phyloP scores from a whole-genome alignment of 2,113 vertebrate genomes.

The Pollimyrus isidori region DNA sequence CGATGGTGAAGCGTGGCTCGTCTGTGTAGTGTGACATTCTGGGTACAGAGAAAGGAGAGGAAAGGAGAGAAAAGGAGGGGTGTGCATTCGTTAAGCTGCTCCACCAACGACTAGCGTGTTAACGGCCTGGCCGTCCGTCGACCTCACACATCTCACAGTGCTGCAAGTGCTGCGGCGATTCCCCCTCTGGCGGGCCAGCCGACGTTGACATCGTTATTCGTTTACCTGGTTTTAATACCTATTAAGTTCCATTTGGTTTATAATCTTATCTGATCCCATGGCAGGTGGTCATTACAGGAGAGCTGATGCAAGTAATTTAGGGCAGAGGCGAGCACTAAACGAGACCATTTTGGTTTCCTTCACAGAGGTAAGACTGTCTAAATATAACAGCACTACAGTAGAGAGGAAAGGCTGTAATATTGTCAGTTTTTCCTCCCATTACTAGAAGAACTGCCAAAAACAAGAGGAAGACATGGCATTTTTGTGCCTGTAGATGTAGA shows the following conservation, averaged over 20 bases:
- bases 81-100: background rate
- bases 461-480: background rate
- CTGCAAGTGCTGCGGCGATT: background rate
- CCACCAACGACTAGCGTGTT: background rate
- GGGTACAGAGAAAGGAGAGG: conserved; percentile 30
- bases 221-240: background rate
- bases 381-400: background rate
- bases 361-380: background rate
- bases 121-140: background rate
- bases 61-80: conserved; percentile 10
- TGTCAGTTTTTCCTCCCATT: background rate
- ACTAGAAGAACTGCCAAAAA: background rate
- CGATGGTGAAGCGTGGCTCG: conserved; percentile 97
- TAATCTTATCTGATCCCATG: background rate
- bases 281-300: conserved; percentile 2
- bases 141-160: background rate
- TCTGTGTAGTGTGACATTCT: conserved; percentile 99
- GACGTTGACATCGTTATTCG: background rate
- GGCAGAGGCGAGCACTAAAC: background rate
- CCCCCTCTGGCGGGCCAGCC: background rate
- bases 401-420: background rate
- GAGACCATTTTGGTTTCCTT: background rate
- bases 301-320: background rate
- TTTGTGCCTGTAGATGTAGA: background rate
- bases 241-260: background rate